These are phyloP conservation scores for Pseudococcus viburni DNA, from an alignment of 2,888 invertebrate genomes.

Conservation along the genomic window DNA sequence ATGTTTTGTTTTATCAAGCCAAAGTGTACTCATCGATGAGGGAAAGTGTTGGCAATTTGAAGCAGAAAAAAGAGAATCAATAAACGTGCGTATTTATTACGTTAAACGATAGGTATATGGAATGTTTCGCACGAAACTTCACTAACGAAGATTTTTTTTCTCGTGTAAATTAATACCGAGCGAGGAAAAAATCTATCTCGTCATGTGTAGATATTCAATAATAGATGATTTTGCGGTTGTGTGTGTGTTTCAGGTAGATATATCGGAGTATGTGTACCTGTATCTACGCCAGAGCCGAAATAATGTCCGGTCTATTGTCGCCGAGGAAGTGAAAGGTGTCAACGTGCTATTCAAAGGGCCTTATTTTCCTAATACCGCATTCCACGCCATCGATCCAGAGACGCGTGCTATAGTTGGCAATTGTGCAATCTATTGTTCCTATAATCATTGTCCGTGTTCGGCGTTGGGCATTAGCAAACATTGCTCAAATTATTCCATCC, in stretches of 20 bases:
- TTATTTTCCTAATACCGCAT: slow-evolving; percentile 48
- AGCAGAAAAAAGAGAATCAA: background rate
- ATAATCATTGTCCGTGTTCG: slow-evolving; percentile 19
- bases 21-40: background rate
- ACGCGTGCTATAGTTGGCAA: slow-evolving; percentile 52
- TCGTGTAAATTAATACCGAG: background rate
- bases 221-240: background rate
- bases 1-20: background rate
- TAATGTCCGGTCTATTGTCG: slow-evolving; percentile 50
- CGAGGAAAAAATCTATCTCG: background rate
- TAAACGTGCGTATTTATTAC: background rate
- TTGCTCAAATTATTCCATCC: slow-evolving; percentile 30
- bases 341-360: slow-evolving; percentile 31
- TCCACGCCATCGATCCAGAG: slow-evolving; percentile 10
- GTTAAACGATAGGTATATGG: background rate
- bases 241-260: slow-evolving; percentile 28
- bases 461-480: slow-evolving; percentile 34
- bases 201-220: background rate
- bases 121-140: slow-evolving; percentile 24
- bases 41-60: slow-evolving; percentile 35
- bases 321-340: slow-evolving; percentile 50
- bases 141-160: background rate
- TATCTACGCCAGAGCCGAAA: background rate
- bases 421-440: slow-evolving; percentile 54
- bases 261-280: background rate